Base-by-base conservation (phyloP, 1,140 invertebrate species). In the Pseudomyrmex pallidus region DNA sequence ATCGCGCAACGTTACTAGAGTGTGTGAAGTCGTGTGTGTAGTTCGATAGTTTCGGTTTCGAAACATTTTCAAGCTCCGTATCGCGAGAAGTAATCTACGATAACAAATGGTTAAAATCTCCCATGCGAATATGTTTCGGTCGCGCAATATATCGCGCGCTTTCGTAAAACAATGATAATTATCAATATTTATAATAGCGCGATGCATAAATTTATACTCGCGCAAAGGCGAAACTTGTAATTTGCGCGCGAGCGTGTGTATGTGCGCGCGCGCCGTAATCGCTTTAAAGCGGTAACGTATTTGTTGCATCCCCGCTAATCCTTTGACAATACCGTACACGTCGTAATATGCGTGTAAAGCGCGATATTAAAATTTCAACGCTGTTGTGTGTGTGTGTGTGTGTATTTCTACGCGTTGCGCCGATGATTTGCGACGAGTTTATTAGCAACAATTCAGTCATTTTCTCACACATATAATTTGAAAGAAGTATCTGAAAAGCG, bases 231-330 rank as follows among this genome's bases (percentile, higher is more conserved):
- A 46, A 54, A 48, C 54, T 70, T 59, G 13, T 13, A 72, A 80
- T 72, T 80, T 66, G 25, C 44, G 25, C 44, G 20, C n/a, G 66
- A 80, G 72, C 25, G 35, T 76, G 61, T 25, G 25, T 3, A 0
- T 63, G 22, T 15, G 20, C 12, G 64, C 70, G 70, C 54, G 54
- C n/a, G 76, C 3, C 50, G 54, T 80, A 80, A 80, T 70, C 76
- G 66, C 76, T 80, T 80, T 80, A 80, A 61, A 80, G 12, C 64
- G 64, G 59, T 70, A 72, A 80, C 17, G 50, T 22, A 77, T 77
- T 76, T 17, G 48, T 7, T 35, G n/a, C 3, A 20, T 20, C n/a
- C 57, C 66, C 44, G 46, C 22, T 80, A 80, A 80, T 80, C 66
- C 54, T 59, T 70, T n/a, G n/a, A 80, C 44, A 72, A 80, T 80